A percentile compares a stretch with the other conserved stretches of the same genome.
These are phyloP conservation scores for Drosophila tripunctata DNA, from an alignment of 2,888 invertebrate genomes.

Conservation along the genomic window DNA sequence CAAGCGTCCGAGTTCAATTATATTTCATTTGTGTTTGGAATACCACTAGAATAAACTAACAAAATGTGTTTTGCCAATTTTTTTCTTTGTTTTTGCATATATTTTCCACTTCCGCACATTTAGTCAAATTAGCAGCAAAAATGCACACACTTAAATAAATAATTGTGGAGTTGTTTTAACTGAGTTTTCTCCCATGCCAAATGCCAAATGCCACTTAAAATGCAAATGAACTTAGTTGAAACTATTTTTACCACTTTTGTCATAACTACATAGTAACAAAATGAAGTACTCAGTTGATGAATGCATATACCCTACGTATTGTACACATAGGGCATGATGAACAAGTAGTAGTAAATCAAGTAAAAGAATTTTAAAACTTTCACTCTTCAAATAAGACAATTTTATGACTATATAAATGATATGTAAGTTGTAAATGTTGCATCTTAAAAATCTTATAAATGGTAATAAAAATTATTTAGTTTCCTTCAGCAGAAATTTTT, in stretches of 20 bases:
- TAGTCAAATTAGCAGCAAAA: constrained; percentile 35
- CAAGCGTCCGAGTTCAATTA: constrained; percentile 18
- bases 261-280: constrained; percentile 6
- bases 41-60: constrained; percentile 17
- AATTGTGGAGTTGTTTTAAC: constrained; percentile 25
- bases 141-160: constrained; percentile 20
- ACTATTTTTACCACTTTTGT: constrained; percentile 18
- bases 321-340: not conserved
- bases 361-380: too few relatives aligned
- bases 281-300: not conserved
- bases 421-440: too few relatives aligned
- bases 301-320: constrained; percentile 1
- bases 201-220: constrained; percentile 9
- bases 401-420: too few relatives aligned
- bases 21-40: constrained; percentile 16
- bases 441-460: too few relatives aligned
- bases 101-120: constrained; percentile 15
- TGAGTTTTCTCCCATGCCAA: not conserved
- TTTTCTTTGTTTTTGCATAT: constrained; percentile 2
- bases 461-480: too few relatives aligned
- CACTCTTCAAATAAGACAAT: too few relatives aligned
- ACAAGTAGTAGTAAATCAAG: too few relatives aligned
- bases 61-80: constrained; percentile 1
- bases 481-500: too few relatives aligned
- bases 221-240: constrained; percentile 39